phyloP scores from a whole-genome alignment of 2,797 vertebrate species.

The Numenius phaeopus region DNA sequence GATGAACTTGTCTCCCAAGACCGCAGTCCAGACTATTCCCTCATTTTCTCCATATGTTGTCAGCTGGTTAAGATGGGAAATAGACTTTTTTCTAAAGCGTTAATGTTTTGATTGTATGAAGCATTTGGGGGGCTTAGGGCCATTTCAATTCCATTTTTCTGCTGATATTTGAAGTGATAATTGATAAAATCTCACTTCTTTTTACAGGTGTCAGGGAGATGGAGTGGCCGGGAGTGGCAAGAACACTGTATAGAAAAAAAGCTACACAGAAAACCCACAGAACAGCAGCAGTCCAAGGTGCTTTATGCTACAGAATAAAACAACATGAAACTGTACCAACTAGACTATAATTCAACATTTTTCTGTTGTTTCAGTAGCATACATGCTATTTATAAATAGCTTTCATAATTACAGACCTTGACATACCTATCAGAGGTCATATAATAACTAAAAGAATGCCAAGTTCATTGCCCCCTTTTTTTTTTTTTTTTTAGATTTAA shows the following conservation, averaged over 20 bases:
- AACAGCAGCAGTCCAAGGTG: neutral
- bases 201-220: neutral
- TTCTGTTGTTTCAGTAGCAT: neutral
- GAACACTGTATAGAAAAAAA: neutral
- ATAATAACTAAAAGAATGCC: neutral
- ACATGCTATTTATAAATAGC: neutral
- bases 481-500: neutral
- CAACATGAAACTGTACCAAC: neutral
- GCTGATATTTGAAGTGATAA: conserved; percentile 1
- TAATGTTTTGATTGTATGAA: neutral
- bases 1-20: neutral
- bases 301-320: neutral
- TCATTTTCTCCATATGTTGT: neutral
- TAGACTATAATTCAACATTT: neutral
- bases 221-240: neutral
- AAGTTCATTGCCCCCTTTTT: neutral
- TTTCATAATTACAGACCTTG: neutral
- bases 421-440: neutral
- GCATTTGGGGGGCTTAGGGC: neutral
- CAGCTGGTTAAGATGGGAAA: neutral
- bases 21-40: neutral
- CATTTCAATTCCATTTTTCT: neutral
- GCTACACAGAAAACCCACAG: neutral
- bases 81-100: neutral
- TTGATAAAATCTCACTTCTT: conserved; percentile 21